phyloP scores from a whole-genome alignment of 1,140 invertebrate species.

The Linepithema humile region DNA sequence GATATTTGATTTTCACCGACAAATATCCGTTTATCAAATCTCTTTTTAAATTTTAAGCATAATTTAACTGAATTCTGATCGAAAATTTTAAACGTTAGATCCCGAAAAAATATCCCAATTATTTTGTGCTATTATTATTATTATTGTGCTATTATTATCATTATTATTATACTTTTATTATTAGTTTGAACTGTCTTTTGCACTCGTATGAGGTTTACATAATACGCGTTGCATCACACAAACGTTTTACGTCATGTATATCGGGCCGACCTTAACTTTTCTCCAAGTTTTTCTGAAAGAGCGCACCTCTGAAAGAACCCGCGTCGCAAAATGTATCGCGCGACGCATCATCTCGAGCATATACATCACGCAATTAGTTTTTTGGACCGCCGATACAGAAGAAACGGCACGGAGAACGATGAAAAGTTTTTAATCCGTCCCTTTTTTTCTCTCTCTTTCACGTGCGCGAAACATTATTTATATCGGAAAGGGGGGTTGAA shows the following conservation, averaged over 20 bases:
- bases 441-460: conserved; percentile 20
- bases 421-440: conserved; percentile 9
- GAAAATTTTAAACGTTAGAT: neutral
- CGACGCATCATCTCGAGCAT: neutral
- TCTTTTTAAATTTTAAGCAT: no score
- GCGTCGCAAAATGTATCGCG: neutral
- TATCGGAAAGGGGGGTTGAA: conserved; percentile 59
- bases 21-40: neutral
- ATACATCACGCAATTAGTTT: neutral
- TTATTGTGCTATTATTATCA: neutral
- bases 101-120: neutral
- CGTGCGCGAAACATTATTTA: conserved; percentile 66
- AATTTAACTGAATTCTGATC: neutral
- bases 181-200: neutral
- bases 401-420: neutral
- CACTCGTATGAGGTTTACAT: conserved; percentile 7
- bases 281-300: neutral
- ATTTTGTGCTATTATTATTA: no score
- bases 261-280: conserved; percentile 37
- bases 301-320: neutral
- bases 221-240: conserved; percentile 32
- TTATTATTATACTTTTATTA: neutral
- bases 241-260: conserved; percentile 17
- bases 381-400: neutral
- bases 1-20: neutral